Evolutionary conservation across 2,113 vertebrate species (phyloP).

Genomic region (Ictidomys tridecemlineatus): DNA sequence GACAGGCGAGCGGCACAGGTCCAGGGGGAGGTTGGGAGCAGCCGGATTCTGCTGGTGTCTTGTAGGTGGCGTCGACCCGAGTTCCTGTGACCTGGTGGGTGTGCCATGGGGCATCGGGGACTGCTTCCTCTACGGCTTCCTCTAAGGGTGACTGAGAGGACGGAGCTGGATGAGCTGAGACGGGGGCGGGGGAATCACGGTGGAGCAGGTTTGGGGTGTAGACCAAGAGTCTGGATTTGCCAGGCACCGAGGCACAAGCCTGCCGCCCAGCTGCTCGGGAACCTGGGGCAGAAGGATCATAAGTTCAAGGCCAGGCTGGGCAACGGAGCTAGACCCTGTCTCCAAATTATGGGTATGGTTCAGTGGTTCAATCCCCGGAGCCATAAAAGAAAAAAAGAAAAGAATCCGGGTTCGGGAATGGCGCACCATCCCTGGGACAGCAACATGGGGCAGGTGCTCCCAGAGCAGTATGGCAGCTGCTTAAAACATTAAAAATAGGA

Average conservation of each 20-base stretch:
- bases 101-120: not conserved
- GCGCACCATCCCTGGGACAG: rapidly evolving
- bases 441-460: rapidly evolving
- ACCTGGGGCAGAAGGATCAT: no score
- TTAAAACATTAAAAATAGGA: not conserved
- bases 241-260: no score
- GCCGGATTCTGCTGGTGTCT: rapidly evolving
- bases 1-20: not conserved
- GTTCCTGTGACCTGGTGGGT: not conserved
- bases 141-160: not conserved
- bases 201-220: not conserved
- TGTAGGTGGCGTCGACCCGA: no score
- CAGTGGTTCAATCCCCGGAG: not conserved
- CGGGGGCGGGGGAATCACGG: not conserved
- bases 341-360: not conserved
- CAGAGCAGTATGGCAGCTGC: not conserved
- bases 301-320: no score
- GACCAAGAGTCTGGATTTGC: not conserved
- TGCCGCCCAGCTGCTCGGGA: no score
- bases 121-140: no score
- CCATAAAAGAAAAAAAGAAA: no score
- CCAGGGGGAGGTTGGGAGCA: not conserved
- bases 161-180: no score
- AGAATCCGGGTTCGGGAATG: not conserved
- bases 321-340: no score